These are phyloP conservation scores for Corapipo altera DNA, from an alignment of 2,113 vertebrate species.

Conservation along the genomic window DNA sequence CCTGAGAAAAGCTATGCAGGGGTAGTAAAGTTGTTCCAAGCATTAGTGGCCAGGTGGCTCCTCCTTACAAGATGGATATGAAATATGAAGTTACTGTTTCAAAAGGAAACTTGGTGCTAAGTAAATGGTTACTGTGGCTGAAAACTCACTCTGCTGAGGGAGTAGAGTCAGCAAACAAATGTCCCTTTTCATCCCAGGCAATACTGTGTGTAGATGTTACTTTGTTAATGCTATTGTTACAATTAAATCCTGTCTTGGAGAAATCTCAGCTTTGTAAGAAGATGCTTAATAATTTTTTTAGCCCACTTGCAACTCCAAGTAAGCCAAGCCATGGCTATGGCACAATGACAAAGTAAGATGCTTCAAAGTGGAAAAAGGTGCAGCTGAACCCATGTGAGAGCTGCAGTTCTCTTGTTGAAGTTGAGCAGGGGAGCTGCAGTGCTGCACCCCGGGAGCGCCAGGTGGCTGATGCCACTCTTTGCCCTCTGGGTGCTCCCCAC, in stretches of 20 bases:
- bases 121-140: background rate
- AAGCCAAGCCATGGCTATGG: background rate
- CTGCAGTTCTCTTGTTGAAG: background rate
- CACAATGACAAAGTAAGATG: background rate
- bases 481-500: background rate
- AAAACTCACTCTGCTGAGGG: background rate
- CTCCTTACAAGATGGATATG: background rate
- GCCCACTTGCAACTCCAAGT: background rate
- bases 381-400: background rate
- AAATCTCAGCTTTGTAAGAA: background rate
- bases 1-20: background rate
- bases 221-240: background rate
- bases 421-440: background rate
- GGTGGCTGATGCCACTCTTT: background rate
- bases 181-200: background rate
- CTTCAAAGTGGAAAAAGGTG: background rate
- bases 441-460: fast-evolving
- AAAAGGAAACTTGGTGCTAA: background rate
- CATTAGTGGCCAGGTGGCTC: background rate
- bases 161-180: background rate
- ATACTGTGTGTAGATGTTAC: background rate
- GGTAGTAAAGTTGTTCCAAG: background rate
- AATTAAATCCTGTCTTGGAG: background rate
- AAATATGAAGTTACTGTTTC: background rate
- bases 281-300: background rate